Evolutionary conservation across 1,140 invertebrate species (phyloP).

Genomic region (Heliconius eleuchia): DNA sequence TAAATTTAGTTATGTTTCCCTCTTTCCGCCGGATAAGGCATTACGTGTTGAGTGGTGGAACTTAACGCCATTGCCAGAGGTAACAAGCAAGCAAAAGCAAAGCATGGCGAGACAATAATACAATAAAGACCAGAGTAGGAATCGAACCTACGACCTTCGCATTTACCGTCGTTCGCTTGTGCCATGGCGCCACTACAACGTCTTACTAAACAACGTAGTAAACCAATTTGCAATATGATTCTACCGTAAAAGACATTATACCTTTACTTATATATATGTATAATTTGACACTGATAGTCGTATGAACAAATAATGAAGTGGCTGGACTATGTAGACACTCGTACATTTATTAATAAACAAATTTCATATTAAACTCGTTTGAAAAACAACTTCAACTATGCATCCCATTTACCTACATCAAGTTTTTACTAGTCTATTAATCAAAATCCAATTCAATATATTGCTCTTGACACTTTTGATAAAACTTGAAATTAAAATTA

Average conservation of each 20-base stretch:
- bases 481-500: background rate
- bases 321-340: background rate
- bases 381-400: constrained; percentile 8
- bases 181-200: no score
- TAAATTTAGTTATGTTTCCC: no score
- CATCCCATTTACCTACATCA: constrained; percentile 1
- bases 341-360: background rate
- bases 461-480: background rate
- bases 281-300: background rate
- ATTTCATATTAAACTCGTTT: background rate
- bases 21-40: no score
- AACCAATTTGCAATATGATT: background rate
- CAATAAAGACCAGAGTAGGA: no score
- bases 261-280: background rate
- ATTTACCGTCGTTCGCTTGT: no score
- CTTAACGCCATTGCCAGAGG: no score
- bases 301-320: background rate
- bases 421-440: constrained; percentile 4
- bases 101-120: no score
- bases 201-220: background rate
- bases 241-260: background rate
- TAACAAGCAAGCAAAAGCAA: no score
- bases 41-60: no score
- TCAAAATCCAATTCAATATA: background rate
- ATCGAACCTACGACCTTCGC: no score